phyloP scores from a whole-genome alignment of 2,888 invertebrate genomes.

The Drosophila mimetica region DNA sequence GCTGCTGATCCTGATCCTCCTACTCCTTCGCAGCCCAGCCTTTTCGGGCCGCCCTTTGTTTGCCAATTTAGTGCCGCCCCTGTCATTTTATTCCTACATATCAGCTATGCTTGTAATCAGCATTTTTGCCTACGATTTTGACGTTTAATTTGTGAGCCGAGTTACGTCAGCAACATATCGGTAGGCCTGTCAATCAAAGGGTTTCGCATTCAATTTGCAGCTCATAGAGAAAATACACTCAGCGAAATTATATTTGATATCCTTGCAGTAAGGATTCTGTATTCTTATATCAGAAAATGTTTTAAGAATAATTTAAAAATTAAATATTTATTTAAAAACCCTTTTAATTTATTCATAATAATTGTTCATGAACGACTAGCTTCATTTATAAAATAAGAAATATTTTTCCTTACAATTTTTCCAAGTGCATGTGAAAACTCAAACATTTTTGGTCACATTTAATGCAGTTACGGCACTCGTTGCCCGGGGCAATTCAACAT shows the following conservation, averaged over 20 bases:
- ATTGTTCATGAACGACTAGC: too few species aligned
- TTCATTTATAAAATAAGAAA: too few species aligned
- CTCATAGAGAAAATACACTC: constrained; percentile 12
- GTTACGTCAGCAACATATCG: constrained; percentile 31
- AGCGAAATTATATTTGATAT: background rate
- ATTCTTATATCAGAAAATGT: too few species aligned
- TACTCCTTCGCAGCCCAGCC: constrained; percentile 20
- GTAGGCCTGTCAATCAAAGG: constrained; percentile 43
- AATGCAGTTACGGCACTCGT: constrained; percentile 29
- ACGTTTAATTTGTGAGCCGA: constrained; percentile 47
- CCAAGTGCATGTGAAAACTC: background rate
- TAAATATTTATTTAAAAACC: too few species aligned
- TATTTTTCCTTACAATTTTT: background rate
- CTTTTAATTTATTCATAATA: too few species aligned
- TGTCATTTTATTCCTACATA: constrained; percentile 64
- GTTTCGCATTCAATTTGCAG: constrained; percentile 47
- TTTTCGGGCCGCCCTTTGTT: constrained; percentile 40
- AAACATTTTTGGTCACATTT: constrained; percentile 30
- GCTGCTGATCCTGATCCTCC: constrained; percentile 7
- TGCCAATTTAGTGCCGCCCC: constrained; percentile 53
- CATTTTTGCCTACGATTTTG: constrained; percentile 40
- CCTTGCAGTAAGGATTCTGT: too few species aligned
- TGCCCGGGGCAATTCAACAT: constrained; percentile 29
- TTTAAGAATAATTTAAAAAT: too few species aligned
- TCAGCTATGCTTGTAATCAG: constrained; percentile 36